phyloP scores from a whole-genome alignment of 1,140 invertebrate genomes.

The Ceratoteleas bidentatus region DNA sequence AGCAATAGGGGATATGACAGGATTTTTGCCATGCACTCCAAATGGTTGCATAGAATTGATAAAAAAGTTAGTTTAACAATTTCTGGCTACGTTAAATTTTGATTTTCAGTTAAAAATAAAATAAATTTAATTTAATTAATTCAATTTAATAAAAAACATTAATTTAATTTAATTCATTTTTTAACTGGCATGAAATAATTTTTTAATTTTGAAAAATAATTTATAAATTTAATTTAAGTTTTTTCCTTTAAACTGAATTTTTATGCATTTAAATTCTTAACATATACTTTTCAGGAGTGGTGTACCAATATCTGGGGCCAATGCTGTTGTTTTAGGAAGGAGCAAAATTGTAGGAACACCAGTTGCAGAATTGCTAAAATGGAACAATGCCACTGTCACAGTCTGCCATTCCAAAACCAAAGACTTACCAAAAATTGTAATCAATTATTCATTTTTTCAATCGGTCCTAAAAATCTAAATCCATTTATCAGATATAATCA shows the following conservation, averaged over 20 bases:
- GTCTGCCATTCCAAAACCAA: conserved; percentile 97
- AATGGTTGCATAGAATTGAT: conserved; percentile 96
- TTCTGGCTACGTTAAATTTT: too few species aligned
- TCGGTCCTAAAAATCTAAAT: too few species aligned
- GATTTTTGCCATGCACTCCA: conserved; percentile 96
- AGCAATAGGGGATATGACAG: conserved; percentile 91
- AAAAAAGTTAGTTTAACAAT: conserved; percentile 83
- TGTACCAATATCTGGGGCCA: conserved; percentile 89
- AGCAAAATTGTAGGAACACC: conserved; percentile 99
- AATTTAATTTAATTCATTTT: too few species aligned
- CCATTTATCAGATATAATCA: too few species aligned
- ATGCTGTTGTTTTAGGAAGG: conserved; percentile 96
- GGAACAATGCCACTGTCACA: conserved; percentile 98
- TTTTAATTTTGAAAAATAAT: neutral
- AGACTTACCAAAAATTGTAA: conserved; percentile 90
- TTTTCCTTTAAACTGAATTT: too few species aligned
- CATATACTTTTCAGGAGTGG: conserved; percentile 84
- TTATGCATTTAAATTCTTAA: too few species aligned
- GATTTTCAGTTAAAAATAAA: too few species aligned
- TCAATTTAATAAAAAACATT: too few species aligned
- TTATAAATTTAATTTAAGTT: neutral
- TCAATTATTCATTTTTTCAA: too few species aligned
- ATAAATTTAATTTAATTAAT: too few species aligned
- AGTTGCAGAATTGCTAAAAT: conserved; percentile 95
- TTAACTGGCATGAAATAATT: too few species aligned